Evolutionary conservation across 2,797 vertebrate genomes (phyloP).

Genomic region (Hippopotamyrus pictus): DNA sequence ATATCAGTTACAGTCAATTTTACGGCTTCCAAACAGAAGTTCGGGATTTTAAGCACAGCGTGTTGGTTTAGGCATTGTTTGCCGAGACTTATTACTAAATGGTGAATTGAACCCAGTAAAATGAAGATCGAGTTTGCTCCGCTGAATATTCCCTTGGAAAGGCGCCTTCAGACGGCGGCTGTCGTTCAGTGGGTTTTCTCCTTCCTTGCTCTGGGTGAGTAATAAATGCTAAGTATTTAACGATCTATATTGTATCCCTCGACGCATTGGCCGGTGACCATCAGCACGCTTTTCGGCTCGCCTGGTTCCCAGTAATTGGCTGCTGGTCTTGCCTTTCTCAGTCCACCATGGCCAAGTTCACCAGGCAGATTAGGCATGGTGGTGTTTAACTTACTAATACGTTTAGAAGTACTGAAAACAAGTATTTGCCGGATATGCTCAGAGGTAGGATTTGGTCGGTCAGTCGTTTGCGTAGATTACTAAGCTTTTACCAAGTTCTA

Average conservation of each 20-base stretch:
- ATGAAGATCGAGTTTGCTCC: constrained; percentile 65
- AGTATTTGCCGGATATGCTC: background rate
- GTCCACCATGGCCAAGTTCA: background rate
- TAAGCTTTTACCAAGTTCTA: background rate
- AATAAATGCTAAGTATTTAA: background rate
- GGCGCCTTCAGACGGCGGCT: constrained; percentile 51
- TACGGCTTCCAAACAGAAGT: background rate
- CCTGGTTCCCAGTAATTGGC: background rate
- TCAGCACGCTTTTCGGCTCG: background rate
- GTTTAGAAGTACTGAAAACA: background rate
- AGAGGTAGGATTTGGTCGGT: background rate
- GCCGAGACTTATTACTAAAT: background rate
- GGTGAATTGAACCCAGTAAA: constrained; percentile 5
- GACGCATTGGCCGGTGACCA: background rate
- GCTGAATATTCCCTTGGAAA: constrained; percentile 52
- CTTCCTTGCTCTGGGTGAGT: constrained; percentile 59
- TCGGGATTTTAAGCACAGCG: background rate
- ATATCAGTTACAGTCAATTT: background rate
- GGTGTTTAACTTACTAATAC: background rate
- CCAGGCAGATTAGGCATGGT: background rate
- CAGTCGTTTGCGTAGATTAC: background rate
- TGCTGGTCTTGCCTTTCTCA: background rate
- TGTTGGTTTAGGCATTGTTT: background rate
- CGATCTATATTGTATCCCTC: background rate
- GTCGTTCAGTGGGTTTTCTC: constrained; percentile 67